Evolutionary conservation across 1,140 invertebrate species (phyloP), one percentile per base, ranked within the genome.

Genomic region (Tetragnatha versicolor): DNA sequence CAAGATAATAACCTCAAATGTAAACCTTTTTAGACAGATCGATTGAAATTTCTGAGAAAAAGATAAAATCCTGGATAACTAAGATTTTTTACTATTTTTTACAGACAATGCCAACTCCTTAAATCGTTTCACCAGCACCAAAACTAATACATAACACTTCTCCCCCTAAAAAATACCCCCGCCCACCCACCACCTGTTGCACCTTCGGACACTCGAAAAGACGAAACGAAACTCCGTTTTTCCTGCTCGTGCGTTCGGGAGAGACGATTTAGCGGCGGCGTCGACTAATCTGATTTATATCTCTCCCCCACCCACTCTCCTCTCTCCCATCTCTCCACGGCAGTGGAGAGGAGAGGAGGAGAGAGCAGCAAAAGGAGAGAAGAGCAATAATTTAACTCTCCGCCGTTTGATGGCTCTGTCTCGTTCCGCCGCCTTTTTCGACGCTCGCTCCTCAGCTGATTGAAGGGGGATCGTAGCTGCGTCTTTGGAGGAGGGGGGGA

Each of bases 201-300:
- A n/a, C n/a, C n/a, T n/a, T n/a, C n/a, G n/a, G n/a, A n/a, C n/a
- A n/a, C n/a, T n/a, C n/a, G n/a, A n/a, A n/a, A n/a, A 14, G 29
- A 31, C 27, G n/a, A 22, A 42, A 42, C 61, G 61, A 42, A 42
- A 33, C 55, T 12, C 14, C 27, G 17, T 10, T 14, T n/a, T n/a
- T 39, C 35, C 22, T 17, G 5, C 17, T 29, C 17, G 20, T 25
- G 55, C 31, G 20, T 42, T 39, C 61, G 37, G 14, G 33, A n/a
- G n/a, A 60, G 55, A 42, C 35, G 61, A 39, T 45, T 42, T 22
- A 22, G 39, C 47, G 31, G 29, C 33, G 33, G 49, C 47, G 49
- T 22, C 45, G 31, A 35, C 68, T 70, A 70, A 70, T 70, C 69
- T 42, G 42, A 73, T 73, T 73, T 73, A 73, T 73, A 60, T 45